Percentiles rank a stretch among this genome's conserved stretches.
phyloP scores from a whole-genome alignment of 2,888 invertebrate species.

The Brachypalpus laphriformis region DNA sequence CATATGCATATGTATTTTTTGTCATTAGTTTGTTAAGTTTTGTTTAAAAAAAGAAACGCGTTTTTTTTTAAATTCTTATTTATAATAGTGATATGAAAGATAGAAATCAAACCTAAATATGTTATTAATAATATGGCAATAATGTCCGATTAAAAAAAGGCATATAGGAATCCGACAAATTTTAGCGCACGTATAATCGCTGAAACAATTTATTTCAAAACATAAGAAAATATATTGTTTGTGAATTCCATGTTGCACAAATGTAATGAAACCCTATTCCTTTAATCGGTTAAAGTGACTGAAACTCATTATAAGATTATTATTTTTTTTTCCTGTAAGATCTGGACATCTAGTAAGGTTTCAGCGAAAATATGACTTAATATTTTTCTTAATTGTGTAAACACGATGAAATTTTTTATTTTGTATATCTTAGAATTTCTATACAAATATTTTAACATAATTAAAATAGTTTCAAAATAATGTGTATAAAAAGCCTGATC shows the following conservation, averaged over 20 bases:
- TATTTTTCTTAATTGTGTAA: conserved; percentile 27
- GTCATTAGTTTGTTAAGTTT: conserved; percentile 69
- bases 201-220: conserved; percentile 8
- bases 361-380: conserved; percentile 18
- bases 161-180: conserved; percentile 14
- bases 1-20: conserved; percentile 59
- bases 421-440: conserved; percentile 21
- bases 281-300: background rate
- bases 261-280: background rate
- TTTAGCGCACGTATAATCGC: conserved; percentile 8
- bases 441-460: conserved; percentile 18
- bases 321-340: background rate
- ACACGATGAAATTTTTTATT: conserved; percentile 4
- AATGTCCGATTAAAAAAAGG: conserved; percentile 31
- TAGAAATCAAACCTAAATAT: conserved; percentile 23
- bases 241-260: background rate
- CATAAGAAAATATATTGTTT: background rate
- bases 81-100: conserved; percentile 52
- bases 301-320: background rate
- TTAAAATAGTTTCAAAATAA: conserved; percentile 32
- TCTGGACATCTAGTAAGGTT: background rate
- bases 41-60: conserved; percentile 22
- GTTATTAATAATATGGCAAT: conserved; percentile 55
- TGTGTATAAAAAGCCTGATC: conserved; percentile 52
- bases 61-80: conserved; percentile 36